Evolutionary conservation across 2,888 invertebrate species (phyloP), one percentile per base, ranked within the genome.

Genomic region (Meganola albula): DNA sequence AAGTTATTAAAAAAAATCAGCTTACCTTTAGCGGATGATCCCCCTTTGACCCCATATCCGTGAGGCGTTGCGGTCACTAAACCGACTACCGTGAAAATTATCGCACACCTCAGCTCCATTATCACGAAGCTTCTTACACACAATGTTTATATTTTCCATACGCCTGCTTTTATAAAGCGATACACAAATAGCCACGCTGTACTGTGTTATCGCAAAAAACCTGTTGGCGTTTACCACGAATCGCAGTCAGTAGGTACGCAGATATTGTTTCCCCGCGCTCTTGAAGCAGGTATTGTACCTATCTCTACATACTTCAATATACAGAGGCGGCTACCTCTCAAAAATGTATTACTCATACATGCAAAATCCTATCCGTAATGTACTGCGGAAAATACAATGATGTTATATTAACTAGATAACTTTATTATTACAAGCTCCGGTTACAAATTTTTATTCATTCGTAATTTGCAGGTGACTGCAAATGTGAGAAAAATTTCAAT

Each of bases 161-260:
- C 58, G 60, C 54, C 65, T 60, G 73, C 70, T 72, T 78, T 84
- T 84, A 83, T 84, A 84, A 83, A 83, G 75, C 79, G 63, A 75
- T 65, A 71, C 76, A 74, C 64, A 80, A 80, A 82, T 80, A 79
- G 66, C 58, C 62, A n/a, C n/a, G n/a, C n/a, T n/a, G 60, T 63
- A 57, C 66, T 65, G 64, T 70, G 68, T 70, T 64, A 63, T 58
- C 63, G 64, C 68, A 75, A 80, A 78, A 83, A 84, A 84, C 84
- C 74, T 61, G 78, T 78, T 67, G 58, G 63, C 56, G 67, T 71
- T 72, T 77, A 79, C 75, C 58, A 66, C 66, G 77, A 79, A 74
- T 68, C 74, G 53, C 65, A 70, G 64, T 68, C 63, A 66, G 64
- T 65, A 60, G 64, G 71, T 71, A 58, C 57, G 65, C 48, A 38